A percentile compares a stretch with the other conserved stretches of the same genome.
phyloP scores from a whole-genome alignment of 2,797 vertebrate species.

The Martes flavigula region DNA sequence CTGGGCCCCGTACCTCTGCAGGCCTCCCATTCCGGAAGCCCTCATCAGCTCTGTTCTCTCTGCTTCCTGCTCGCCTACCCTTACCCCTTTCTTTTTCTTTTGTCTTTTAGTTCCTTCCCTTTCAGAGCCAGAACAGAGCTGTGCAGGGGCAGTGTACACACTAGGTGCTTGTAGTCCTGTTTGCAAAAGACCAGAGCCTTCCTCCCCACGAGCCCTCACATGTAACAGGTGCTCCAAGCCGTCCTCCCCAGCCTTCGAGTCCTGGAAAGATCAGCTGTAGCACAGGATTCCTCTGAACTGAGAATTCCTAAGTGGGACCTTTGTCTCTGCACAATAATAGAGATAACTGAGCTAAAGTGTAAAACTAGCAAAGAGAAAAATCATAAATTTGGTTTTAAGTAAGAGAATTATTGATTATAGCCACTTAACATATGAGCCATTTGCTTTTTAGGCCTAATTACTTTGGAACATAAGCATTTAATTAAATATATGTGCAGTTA shows the following conservation, averaged over 20 bases:
- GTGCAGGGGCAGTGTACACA: background rate
- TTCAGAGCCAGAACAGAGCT: background rate
- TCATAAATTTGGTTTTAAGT: slow-evolving; percentile 5
- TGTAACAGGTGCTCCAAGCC: background rate
- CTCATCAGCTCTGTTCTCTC: background rate
- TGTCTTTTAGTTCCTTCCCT: background rate
- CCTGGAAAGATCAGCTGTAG: background rate
- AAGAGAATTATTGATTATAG: background rate
- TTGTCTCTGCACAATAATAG: background rate
- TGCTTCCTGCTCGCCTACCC: background rate
- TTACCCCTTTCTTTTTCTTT: background rate
- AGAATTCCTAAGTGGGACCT: background rate
- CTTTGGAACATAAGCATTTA: background rate
- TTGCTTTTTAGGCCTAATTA: slow-evolving; percentile 39
- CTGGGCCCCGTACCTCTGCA: background rate
- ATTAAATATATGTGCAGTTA: slow-evolving; percentile 34
- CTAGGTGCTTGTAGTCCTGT: background rate
- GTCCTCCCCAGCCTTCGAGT: background rate
- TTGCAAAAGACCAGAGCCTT: background rate
- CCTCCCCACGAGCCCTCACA: background rate
- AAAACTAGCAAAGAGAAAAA: slow-evolving; percentile 20
- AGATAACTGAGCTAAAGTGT: background rate
- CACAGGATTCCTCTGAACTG: background rate
- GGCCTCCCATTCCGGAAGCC: background rate
- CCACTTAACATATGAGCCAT: background rate